A percentile compares a stretch with the other conserved stretches of the same genome.
These are phyloP conservation scores for Drosophila fungiperda DNA, from an alignment of 2,888 invertebrate species.

Conservation along the genomic window DNA sequence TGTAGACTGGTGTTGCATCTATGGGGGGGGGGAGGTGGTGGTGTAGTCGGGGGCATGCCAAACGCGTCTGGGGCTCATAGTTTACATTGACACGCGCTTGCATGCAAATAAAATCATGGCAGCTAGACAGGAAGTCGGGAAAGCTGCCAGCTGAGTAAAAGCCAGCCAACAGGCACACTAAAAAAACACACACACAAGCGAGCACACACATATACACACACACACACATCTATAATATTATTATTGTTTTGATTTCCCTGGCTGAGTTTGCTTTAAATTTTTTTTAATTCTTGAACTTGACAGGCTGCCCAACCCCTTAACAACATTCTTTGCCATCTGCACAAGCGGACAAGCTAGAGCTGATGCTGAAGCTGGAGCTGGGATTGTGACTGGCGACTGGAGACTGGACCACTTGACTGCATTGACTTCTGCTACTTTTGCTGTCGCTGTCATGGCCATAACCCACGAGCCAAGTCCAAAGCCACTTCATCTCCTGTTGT, in stretches of 20 bases:
- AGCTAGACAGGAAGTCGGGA: conserved; percentile 61
- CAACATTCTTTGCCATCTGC: conserved; percentile 20
- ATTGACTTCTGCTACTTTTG: conserved; percentile 63
- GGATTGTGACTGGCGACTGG: not conserved
- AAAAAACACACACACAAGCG: conserved; percentile 12
- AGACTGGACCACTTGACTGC: conserved; percentile 51
- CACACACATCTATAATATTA: conserved; percentile 34
- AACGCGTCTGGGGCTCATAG: conserved; percentile 52
- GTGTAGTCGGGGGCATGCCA: conserved; percentile 12
- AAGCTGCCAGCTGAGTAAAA: conserved; percentile 27
- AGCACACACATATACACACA: conserved; percentile 4
- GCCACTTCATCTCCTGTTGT: conserved; percentile 59
- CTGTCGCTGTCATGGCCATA: conserved; percentile 55
- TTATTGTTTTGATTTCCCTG: conserved; percentile 67
- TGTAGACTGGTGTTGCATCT: not conserved
- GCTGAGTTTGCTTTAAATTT: conserved; percentile 54
- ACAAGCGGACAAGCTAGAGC: conserved; percentile 28
- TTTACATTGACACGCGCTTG: conserved; percentile 64
- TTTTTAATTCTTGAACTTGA: conserved; percentile 80
- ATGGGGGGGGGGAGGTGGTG: not conserved
- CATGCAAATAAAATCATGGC: conserved; percentile 66
- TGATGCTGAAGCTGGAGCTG: not conserved
- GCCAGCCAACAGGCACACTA: conserved; percentile 12
- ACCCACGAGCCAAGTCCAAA: conserved; percentile 46
- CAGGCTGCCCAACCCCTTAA: conserved; percentile 42